Evolutionary conservation across 2,797 vertebrate genomes (phyloP).

Genomic region (Anabas testudineus): DNA sequence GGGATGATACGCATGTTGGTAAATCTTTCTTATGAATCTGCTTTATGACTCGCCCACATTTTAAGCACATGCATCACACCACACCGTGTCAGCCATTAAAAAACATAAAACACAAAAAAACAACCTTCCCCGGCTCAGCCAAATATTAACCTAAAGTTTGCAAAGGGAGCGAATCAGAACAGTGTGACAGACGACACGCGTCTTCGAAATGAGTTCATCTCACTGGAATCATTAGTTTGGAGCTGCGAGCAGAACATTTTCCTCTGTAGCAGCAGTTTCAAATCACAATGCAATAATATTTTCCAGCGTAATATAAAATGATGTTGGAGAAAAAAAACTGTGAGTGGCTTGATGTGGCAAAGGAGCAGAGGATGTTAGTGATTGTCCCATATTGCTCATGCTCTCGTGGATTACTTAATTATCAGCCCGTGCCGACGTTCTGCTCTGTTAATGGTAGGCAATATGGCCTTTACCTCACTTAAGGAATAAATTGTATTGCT

Average conservation of each 20-base stretch:
- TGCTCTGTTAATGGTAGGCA: constrained; percentile 84
- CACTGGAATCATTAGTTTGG: constrained; percentile 75
- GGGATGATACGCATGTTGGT: not conserved
- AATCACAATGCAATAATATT: constrained; percentile 83
- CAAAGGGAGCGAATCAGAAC: constrained; percentile 55
- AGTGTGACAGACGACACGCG: constrained; percentile 64
- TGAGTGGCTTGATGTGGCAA: constrained; percentile 70
- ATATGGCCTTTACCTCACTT: constrained; percentile 84
- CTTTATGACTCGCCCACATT: not conserved
- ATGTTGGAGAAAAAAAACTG: constrained; percentile 64
- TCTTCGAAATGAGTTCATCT: constrained; percentile 73
- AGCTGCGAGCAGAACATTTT: constrained; percentile 74
- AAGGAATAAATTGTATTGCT: constrained; percentile 86
- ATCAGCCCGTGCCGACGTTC: constrained; percentile 82
- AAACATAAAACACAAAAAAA: constrained; percentile 28
- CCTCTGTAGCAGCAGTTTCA: constrained; percentile 73
- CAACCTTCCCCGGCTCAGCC: constrained; percentile 22
- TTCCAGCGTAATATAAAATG: constrained; percentile 80
- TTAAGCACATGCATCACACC: not conserved
- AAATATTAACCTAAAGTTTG: constrained; percentile 61
- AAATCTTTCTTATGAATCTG: not conserved
- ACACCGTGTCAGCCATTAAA: constrained; percentile 16
- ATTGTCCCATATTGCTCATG: constrained; percentile 85
- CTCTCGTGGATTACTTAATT: constrained; percentile 88
- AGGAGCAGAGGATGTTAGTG: constrained; percentile 81